Percentiles rank a stretch among this genome's conserved stretches.
phyloP scores from a whole-genome alignment of 2,797 vertebrate genomes.

The Spinus pinus region DNA sequence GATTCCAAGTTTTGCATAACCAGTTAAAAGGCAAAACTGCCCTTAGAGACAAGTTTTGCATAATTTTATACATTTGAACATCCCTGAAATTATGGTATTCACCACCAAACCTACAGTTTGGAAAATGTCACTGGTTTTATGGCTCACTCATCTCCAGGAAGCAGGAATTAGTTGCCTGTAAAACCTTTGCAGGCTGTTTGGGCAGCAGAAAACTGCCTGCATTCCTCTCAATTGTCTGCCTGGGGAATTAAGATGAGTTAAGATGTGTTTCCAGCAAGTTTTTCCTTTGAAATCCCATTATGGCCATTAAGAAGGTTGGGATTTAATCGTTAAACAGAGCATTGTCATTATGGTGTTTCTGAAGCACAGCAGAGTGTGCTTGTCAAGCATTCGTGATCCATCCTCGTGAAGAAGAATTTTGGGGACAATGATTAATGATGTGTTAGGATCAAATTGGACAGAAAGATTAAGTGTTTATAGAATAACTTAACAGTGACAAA shows the following conservation, averaged over 20 bases:
- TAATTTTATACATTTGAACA: not conserved
- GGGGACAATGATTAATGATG: not conserved
- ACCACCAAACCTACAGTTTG: not conserved
- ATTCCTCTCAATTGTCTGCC: not conserved
- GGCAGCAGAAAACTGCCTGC: not conserved
- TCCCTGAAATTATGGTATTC: not conserved
- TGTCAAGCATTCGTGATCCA: not conserved
- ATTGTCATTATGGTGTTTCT: not conserved
- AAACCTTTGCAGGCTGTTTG: not conserved
- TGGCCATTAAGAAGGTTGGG: not conserved
- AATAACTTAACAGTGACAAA: not conserved
- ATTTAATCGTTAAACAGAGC: not conserved
- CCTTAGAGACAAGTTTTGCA: not conserved
- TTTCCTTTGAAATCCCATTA: not conserved
- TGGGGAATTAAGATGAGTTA: not conserved
- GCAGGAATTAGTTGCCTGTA: not conserved
- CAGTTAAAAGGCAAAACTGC: not conserved
- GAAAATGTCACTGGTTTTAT: not conserved
- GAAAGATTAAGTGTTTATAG: not conserved
- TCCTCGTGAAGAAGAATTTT: not conserved
- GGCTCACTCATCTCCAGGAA: not conserved
- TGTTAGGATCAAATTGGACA: not conserved
- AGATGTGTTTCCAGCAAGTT: not conserved
- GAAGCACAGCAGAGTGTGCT: not conserved
- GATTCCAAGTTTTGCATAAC: not conserved